These are phyloP conservation scores for Siniperca chuatsi DNA, from an alignment of 2,113 vertebrate species.

Conservation along the genomic window DNA sequence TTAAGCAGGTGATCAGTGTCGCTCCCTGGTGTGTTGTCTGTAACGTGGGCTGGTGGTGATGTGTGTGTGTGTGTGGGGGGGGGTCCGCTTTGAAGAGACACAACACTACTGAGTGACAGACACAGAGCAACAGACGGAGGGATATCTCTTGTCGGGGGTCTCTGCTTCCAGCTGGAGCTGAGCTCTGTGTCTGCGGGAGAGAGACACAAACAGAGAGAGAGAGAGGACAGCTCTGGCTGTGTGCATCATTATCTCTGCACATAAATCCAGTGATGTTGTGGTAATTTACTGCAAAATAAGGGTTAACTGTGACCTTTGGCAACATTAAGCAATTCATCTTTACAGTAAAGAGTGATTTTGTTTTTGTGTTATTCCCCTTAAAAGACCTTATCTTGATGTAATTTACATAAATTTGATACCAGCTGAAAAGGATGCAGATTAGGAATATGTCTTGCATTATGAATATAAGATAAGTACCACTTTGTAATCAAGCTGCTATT, in stretches of 20 bases:
- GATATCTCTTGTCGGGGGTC: slow-evolving; percentile 43
- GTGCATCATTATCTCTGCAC: slow-evolving; percentile 6
- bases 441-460: neutral
- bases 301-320: neutral
- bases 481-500: neutral
- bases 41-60: slow-evolving; percentile 10
- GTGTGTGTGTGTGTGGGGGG: neutral
- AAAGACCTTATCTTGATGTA: neutral
- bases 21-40: slow-evolving; percentile 44
- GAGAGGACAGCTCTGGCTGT: slow-evolving; percentile 9
- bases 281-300: slow-evolving; percentile 4
- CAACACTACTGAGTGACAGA: slow-evolving; percentile 60
- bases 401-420: neutral
- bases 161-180: slow-evolving; percentile 54
- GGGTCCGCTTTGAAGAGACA: slow-evolving; percentile 55
- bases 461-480: neutral
- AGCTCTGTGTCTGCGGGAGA: slow-evolving; percentile 21
- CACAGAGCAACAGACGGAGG: slow-evolving; percentile 43
- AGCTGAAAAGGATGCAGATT: too few species aligned
- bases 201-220: neutral
- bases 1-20: slow-evolving; percentile 44
- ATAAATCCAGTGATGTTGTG: neutral
- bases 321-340: neutral
- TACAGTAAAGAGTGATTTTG: neutral
- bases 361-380: neutral